Base-by-base conservation (phyloP, 92 coral and sea anemone species). In the Blastomussa wellsi region DNA sequence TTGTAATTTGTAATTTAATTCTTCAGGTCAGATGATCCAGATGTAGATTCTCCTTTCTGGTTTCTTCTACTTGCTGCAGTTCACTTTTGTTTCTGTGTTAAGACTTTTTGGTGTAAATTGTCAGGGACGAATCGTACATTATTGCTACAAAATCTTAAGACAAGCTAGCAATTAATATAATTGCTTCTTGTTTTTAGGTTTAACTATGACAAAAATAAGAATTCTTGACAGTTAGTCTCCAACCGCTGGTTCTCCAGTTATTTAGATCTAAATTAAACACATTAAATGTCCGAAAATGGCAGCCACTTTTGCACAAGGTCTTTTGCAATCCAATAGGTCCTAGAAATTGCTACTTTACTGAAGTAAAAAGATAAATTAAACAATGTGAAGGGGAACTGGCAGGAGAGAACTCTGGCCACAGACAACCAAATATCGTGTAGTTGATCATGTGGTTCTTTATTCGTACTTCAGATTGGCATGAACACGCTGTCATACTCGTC, bases 401-500 rank as follows among this genome's bases (percentile, higher is more conserved):
- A 8, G 13, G 64, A 57, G 8, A 57, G 64, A 22, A 20, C 6
- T 16, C 4, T 5, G 26, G 5, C 7, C 68, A 28, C 33, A 26
- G 0, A 10, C 33, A 62, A 62, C 11, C 35, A 62, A 26, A 17
- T 4, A n/a, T 10, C 2, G 11, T 0, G 11, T 16, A 28, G 35
- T 70, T 70, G 36, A 3, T 22, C 26, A 16, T 0, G 44, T 19
- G 0, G 22, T 33, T 68, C 74, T 37, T 33, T 70, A 19, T 42
- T 51, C n/a, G n/a, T n/a, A n/a, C n/a, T 71, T 79, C 80, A 86
- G n/a, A 79, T 53, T 17, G 89, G 89, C 26, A 86, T 19, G 81
- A 81, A 81, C 51, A 91, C 70, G 48, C 88, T 78, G 49, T 92
- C 95, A 12, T 90, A 91, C 78, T 96, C 98, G 57, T 96, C 98